phyloP scores from a whole-genome alignment of 2,888 invertebrate genomes.

The Tuberolachnus salignus region DNA sequence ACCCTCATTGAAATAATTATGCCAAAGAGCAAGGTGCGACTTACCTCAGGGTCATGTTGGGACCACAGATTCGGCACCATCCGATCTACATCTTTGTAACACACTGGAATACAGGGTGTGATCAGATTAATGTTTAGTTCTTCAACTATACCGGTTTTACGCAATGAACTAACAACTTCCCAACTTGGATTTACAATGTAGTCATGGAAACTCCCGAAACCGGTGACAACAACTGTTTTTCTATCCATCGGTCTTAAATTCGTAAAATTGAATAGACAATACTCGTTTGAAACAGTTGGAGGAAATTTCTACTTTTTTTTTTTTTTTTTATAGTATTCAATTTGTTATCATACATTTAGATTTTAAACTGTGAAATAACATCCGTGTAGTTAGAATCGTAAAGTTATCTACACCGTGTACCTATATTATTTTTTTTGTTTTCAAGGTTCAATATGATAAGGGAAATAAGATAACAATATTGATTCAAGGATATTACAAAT shows the following conservation, averaged over 20 bases:
- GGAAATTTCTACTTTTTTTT: too few relatives aligned
- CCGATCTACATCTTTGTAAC: conserved; percentile 72
- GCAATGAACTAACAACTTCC: conserved; percentile 76
- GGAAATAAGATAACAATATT: too few relatives aligned
- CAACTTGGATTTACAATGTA: conserved; percentile 81
- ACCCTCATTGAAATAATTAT: conserved; percentile 35
- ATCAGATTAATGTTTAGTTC: conserved; percentile 67
- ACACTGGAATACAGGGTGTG: conserved; percentile 70
- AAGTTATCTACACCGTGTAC: too few relatives aligned
- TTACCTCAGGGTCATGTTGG: conserved; percentile 73
- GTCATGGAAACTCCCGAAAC: conserved; percentile 79
- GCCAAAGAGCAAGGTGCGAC: conserved; percentile 50
- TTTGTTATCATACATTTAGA: too few relatives aligned
- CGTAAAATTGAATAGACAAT: too few relatives aligned
- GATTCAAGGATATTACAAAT: too few relatives aligned
- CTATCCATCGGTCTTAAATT: conserved; percentile 10
- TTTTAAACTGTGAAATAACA: too few relatives aligned
- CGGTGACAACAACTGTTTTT: conserved; percentile 69
- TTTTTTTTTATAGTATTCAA: too few relatives aligned
- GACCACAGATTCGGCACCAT: conserved; percentile 74
- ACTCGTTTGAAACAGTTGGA: too few relatives aligned
- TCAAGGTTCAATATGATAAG: too few relatives aligned
- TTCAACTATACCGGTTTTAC: conserved; percentile 66
- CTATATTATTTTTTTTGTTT: too few relatives aligned
- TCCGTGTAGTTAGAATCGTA: too few relatives aligned